These are phyloP conservation scores for Eilema depressum DNA, from an alignment of 2,888 invertebrate species.

Conservation along the genomic window DNA sequence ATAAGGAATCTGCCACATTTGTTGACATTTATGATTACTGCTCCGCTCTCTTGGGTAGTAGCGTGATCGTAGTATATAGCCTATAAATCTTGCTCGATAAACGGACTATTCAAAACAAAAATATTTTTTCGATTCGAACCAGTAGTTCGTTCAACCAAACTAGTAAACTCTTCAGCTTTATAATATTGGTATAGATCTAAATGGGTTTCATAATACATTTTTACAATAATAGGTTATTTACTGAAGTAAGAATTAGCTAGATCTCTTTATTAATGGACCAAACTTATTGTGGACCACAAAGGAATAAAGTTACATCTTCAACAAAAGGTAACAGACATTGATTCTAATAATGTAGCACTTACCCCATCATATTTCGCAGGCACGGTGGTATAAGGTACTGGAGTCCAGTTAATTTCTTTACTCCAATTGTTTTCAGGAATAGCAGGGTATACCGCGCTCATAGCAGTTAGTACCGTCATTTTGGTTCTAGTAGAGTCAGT, in stretches of 20 bases:
- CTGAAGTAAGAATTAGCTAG: too few relatives aligned
- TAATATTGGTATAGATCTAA: neutral
- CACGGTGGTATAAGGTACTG: conserved; percentile 63
- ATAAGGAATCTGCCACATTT: too few relatives aligned
- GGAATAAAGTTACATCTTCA: neutral
- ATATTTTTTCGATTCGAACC: too few relatives aligned
- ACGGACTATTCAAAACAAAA: too few relatives aligned
- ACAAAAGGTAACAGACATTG: neutral
- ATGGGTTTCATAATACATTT: neutral
- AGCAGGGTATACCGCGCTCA: conserved; percentile 19
- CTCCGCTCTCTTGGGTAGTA: too few relatives aligned
- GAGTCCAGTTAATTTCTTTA: conserved; percentile 56
- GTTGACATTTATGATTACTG: too few relatives aligned
- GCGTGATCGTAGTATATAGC: neutral
- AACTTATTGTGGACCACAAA: too few relatives aligned
- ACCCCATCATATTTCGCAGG: conserved; percentile 62
- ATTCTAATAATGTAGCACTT: conserved; percentile 39
- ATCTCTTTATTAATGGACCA: too few relatives aligned
- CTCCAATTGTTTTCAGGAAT: neutral
- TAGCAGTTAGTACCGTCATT: conserved; percentile 56
- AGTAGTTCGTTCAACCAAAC: too few relatives aligned
- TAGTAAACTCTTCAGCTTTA: too few relatives aligned
- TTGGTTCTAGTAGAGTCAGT: conserved; percentile 67
- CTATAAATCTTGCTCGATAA: too few relatives aligned
- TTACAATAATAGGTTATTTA: too few relatives aligned